Evolutionary conservation across 1,140 invertebrate species (phyloP).

Genomic region (Hirudo medicinalis): DNA sequence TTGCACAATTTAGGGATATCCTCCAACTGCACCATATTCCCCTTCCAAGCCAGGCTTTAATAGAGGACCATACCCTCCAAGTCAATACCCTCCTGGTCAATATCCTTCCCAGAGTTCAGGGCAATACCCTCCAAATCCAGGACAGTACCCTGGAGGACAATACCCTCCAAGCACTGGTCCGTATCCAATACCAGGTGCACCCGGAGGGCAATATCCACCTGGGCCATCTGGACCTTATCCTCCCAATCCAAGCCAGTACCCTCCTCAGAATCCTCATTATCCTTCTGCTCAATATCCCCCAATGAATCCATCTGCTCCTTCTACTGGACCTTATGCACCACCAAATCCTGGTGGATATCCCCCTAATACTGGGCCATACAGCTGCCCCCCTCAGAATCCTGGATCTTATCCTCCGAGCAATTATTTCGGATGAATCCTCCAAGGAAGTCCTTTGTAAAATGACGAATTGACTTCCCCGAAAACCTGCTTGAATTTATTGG

Average conservation of each 20-base stretch:
- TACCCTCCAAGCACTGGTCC: not conserved
- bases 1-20: not conserved
- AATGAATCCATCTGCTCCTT: not conserved
- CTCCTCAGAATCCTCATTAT: constrained; percentile 5
- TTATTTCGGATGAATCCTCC: too few relatives aligned
- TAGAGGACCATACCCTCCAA: not conserved
- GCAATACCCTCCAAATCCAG: not conserved
- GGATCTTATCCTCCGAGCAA: not conserved
- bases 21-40: constrained; percentile 5
- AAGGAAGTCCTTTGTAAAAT: too few relatives aligned
- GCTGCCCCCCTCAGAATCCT: constrained; percentile 6
- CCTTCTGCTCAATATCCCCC: not conserved
- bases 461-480: too few relatives aligned
- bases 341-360: constrained; percentile 7
- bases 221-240: not conserved
- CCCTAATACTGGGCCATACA: not conserved
- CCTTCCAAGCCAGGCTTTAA: not conserved
- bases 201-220: constrained; percentile 1
- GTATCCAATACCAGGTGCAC: not conserved
- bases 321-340: not conserved
- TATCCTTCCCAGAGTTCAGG: not conserved
- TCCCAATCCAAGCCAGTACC: constrained; percentile 1
- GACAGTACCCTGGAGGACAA: not conserved
- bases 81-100: not conserved
- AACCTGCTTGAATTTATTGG: too few relatives aligned